Conservation (phyloP, 2,888 invertebrate genomes). For the Podotricha telesiphe region DNA sequence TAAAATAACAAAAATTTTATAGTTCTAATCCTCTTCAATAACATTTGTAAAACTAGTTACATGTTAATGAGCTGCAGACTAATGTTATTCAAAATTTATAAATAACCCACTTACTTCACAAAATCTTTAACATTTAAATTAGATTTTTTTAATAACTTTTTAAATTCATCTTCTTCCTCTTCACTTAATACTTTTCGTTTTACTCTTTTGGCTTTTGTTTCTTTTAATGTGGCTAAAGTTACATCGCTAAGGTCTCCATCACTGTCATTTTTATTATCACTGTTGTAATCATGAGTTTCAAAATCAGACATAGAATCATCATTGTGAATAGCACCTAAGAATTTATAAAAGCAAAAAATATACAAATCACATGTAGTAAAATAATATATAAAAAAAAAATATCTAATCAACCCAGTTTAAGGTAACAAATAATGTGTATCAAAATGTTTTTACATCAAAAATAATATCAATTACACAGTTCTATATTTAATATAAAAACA, state of each 20-base stretch:
- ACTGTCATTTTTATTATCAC: conserved; percentile 48
- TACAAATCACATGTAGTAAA: not conserved
- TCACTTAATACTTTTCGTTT: conserved; percentile 56
- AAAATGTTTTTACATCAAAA: no score
- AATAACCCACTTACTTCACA: conserved; percentile 51
- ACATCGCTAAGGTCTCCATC: conserved; percentile 63
- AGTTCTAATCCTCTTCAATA: no score
- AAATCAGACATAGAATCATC: conserved; percentile 56
- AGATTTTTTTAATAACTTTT: conserved; percentile 59
- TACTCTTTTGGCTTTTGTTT: conserved; percentile 58
- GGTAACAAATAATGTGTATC: no score
- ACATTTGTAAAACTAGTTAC: not conserved
- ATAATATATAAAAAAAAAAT: not conserved
- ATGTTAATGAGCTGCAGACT: no score
- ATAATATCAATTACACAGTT: no score
- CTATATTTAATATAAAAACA: no score
- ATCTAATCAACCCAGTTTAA: no score
- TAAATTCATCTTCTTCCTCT: conserved; percentile 59
- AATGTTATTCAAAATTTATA: not conserved
- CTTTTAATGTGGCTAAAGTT: conserved; percentile 65
- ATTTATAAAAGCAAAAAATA: conserved; percentile 22
- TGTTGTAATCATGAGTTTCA: conserved; percentile 50
- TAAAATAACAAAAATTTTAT: not conserved
- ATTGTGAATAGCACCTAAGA: conserved; percentile 61
- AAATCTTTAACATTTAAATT: conserved; percentile 72